These are phyloP conservation scores for Pseudomyrmex pallidus DNA, from an alignment of 1,140 invertebrate species.

Conservation along the genomic window DNA sequence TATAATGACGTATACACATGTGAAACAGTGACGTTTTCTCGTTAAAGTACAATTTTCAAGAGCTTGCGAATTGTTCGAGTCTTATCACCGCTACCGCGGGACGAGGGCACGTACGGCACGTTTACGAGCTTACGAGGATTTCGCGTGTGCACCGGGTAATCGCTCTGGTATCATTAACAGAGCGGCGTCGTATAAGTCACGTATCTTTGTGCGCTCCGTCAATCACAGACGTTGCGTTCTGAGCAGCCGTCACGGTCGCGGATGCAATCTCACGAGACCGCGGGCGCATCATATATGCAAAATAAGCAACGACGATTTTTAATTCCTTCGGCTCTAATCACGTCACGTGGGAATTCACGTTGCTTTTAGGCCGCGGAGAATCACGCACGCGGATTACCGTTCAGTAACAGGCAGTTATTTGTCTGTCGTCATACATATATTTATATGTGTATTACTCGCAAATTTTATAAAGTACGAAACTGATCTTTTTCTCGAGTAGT, in stretches of 20 bases:
- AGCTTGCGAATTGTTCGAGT: conserved; percentile 27
- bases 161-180: conserved; percentile 67
- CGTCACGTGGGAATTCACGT: not conserved
- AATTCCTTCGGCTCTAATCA: not conserved
- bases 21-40: conserved; percentile 3
- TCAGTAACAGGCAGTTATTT: no score
- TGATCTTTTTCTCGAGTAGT: no score
- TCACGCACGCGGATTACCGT: no score
- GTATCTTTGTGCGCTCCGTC: conserved; percentile 47
- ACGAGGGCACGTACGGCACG: conserved; percentile 26
- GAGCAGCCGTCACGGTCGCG: conserved; percentile 45
- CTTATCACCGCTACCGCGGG: conserved; percentile 42
- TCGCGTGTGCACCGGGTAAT: conserved; percentile 67
- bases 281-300: conserved; percentile 30
- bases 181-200: conserved; percentile 58
- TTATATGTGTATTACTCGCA: no score
- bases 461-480: no score
- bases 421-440: no score
- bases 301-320: conserved; percentile 31
- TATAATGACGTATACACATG: not conserved
- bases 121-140: conserved; percentile 71
- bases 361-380: not conserved
- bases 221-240: conserved; percentile 50
- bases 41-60: conserved; percentile 55
- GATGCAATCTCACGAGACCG: not conserved